Evolutionary conservation across 2,888 invertebrate species (phyloP), one percentile per base, ranked within the genome.

Genomic region (Protula sp.): DNA sequence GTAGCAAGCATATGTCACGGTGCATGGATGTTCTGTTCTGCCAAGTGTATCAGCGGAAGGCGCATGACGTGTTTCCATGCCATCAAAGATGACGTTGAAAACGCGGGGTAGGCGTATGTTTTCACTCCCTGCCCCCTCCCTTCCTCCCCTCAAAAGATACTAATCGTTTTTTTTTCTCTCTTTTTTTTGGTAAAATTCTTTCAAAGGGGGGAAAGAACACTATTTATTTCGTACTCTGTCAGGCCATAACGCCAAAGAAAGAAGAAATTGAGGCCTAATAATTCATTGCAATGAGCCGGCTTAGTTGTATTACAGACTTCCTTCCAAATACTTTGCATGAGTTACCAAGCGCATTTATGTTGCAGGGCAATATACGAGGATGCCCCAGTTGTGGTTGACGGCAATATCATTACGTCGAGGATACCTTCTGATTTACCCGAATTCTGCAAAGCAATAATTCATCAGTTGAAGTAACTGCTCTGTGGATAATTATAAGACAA

Each of bases 1-100:
- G 59, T 74, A n/a, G 74, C 72, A 0, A 67, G 74, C 0, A 73
- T 75, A 14, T 75, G 75, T 58, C 75, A 75, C 45, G 75, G 74
- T 0, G 67, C 73, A 0, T 74, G 74, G 74, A 70, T 75, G 66
- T 65, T 75, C 53, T 72, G 72, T 48, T 74, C 75, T 1, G 74
- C 74, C 3, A 73, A 72, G 57, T 70, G 74, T 30, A 63, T 74
- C n/a, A 63, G 69, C 45, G 73, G 69, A 24, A 69, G 71, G 57
- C 62, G 61, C 31, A 61, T 69, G 5, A 75, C 75, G 0, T 71
- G 74, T 60, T 75, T 74, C 54, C 50, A 62, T 26, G 72, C 75
- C 26, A 71, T 73, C 54, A 74, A 74, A 62, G 75, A 74, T 59
- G 75, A 75, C 59, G 69, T 75, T 2, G 74, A 74, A 62, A 74